phyloP scores from a whole-genome alignment of 1,140 invertebrate species.

The Polypedilum pembai region DNA sequence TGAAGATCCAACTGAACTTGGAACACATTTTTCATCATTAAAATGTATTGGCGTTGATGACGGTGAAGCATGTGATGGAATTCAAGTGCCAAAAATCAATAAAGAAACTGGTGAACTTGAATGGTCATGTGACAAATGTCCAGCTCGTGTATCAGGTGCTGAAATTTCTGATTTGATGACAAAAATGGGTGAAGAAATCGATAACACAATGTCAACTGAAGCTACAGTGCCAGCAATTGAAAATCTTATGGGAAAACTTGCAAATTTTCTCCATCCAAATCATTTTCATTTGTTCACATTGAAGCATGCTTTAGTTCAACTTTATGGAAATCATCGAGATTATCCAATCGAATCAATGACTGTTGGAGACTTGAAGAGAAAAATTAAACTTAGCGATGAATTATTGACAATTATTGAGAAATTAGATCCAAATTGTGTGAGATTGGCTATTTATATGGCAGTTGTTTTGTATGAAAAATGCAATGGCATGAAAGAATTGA shows the following conservation, averaged over 20 bases:
- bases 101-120: slow-evolving; percentile 50
- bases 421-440: slow-evolving; percentile 60
- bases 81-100: slow-evolving; percentile 57
- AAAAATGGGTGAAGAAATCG: slow-evolving; percentile 66
- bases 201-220: slow-evolving; percentile 52
- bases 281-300: slow-evolving; percentile 74
- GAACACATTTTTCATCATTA: slow-evolving; percentile 65
- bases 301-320: slow-evolving; percentile 69
- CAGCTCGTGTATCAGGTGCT: slow-evolving; percentile 47
- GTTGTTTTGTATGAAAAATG: slow-evolving; percentile 62
- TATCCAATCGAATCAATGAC: slow-evolving; percentile 48
- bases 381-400: slow-evolving; percentile 59
- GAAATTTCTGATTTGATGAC: slow-evolving; percentile 48
- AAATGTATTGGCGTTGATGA: slow-evolving; percentile 54
- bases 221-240: slow-evolving; percentile 53
- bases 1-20: slow-evolving; percentile 66
- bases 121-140: slow-evolving; percentile 66
- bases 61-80: slow-evolving; percentile 52
- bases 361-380: slow-evolving; percentile 53
- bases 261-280: slow-evolving; percentile 64
- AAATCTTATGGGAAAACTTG: slow-evolving; percentile 52
- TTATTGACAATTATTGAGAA: slow-evolving; percentile 54
- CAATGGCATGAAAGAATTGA: slow-evolving; percentile 50
- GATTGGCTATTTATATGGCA: slow-evolving; percentile 60
- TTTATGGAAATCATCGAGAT: slow-evolving; percentile 60